A percentile compares a stretch with the other conserved stretches of the same genome.
Conservation (phyloP, 2,113 vertebrate genomes). For the Pelobates fuscus region DNA sequence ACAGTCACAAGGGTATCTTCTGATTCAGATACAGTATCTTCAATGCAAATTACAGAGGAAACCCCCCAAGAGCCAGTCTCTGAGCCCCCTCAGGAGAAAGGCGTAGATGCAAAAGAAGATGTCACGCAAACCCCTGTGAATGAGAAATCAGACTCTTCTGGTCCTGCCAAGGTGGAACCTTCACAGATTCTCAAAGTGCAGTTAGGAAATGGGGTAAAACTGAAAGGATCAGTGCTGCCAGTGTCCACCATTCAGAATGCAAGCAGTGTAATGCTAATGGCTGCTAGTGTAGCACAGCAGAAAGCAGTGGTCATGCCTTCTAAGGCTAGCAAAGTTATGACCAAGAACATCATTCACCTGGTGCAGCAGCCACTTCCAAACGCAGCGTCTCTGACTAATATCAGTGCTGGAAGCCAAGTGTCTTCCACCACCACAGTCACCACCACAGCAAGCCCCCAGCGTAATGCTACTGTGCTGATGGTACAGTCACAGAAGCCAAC, state of each 20-base stretch:
- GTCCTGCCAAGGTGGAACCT: slow-evolving; percentile 60
- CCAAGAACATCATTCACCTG: slow-evolving; percentile 72
- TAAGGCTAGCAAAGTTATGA: slow-evolving; percentile 56
- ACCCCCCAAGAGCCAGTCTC: background rate
- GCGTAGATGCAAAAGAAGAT: background rate
- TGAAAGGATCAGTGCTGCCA: slow-evolving; percentile 79
- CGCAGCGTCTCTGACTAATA: slow-evolving; percentile 51
- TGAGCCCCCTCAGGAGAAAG: accelerated
- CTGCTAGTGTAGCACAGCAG: slow-evolving; percentile 76
- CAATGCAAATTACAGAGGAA: slow-evolving; percentile 49
- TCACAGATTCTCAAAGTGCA: slow-evolving; percentile 68
- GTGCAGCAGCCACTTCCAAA: slow-evolving; percentile 71
- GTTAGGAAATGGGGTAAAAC: slow-evolving; percentile 68
- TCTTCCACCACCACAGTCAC: slow-evolving; percentile 58
- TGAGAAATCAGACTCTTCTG: slow-evolving; percentile 34
- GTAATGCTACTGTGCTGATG: slow-evolving; percentile 69
- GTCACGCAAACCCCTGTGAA: accelerated
- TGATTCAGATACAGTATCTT: slow-evolving; percentile 64
- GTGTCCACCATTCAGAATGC: slow-evolving; percentile 85
- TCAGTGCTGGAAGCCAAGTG: slow-evolving; percentile 61
- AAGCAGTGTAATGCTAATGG: slow-evolving; percentile 90
- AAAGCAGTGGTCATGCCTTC: slow-evolving; percentile 67
- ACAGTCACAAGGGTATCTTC: slow-evolving; percentile 79
- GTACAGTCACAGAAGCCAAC: slow-evolving; percentile 67
- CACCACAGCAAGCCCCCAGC: slow-evolving; percentile 69